Evolutionary conservation across 2,888 invertebrate species (phyloP).

Genomic region (Tetramorium bicarinatum): DNA sequence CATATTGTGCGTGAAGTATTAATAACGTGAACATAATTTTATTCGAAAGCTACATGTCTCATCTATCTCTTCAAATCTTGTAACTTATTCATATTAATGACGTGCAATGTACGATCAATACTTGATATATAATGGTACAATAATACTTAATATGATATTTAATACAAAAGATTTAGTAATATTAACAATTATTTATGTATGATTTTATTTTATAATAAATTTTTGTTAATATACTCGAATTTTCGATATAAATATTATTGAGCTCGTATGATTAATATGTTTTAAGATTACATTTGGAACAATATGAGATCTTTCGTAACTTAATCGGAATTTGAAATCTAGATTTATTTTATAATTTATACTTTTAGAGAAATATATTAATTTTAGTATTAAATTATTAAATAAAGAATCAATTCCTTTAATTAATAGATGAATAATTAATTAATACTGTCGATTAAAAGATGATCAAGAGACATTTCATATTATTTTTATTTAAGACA

Average conservation of each 20-base stretch:
- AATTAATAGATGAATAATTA: background rate
- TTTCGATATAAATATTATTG: background rate
- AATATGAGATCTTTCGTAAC: background rate
- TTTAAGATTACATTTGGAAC: background rate
- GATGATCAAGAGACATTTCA: background rate
- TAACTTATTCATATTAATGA: background rate
- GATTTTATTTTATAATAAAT: background rate
- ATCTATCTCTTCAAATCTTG: conserved; percentile 5
- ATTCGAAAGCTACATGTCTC: background rate
- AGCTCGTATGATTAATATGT: background rate
- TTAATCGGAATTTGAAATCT: background rate
- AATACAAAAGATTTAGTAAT: background rate
- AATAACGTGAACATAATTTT: conserved; percentile 2
- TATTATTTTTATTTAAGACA: background rate
- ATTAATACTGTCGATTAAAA: background rate
- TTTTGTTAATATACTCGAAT: background rate
- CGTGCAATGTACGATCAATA: background rate
- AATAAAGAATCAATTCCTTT: background rate
- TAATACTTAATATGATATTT: background rate
- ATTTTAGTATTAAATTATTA: background rate
- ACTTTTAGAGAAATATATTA: background rate
- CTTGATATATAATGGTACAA: background rate
- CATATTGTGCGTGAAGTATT: background rate
- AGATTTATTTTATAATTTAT: background rate
- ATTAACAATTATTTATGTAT: background rate